phyloP scores from a whole-genome alignment of 2,888 invertebrate species.

The Drosophila neotestacea region DNA sequence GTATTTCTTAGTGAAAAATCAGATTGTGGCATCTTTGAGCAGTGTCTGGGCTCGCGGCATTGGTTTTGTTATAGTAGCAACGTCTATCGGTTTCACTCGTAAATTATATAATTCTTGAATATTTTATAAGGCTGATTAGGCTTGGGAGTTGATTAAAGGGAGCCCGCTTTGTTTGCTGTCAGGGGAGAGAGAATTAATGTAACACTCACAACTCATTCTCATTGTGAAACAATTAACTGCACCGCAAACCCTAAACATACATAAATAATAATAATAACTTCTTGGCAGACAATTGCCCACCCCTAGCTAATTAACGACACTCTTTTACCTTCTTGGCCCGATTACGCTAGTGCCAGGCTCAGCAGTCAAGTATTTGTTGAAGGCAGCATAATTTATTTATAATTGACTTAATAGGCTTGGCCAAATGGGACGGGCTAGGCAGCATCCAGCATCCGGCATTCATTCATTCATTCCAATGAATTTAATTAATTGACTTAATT shows the following conservation, averaged over 20 bases:
- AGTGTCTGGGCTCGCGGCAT: slow-evolving; percentile 36
- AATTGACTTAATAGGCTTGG: slow-evolving; percentile 71
- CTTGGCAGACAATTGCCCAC: slow-evolving; percentile 24
- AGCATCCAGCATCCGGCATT: slow-evolving; percentile 38
- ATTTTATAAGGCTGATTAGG: slow-evolving; percentile 57
- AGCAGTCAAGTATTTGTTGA: slow-evolving; percentile 50
- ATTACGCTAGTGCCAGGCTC: slow-evolving; percentile 30
- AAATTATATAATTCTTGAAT: slow-evolving; percentile 60
- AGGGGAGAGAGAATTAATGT: slow-evolving; percentile 40
- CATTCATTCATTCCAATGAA: slow-evolving; percentile 60
- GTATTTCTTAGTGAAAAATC: background rate
- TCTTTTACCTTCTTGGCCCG: slow-evolving; percentile 8
- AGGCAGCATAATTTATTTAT: slow-evolving; percentile 76
- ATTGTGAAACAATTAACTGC: slow-evolving; percentile 58
- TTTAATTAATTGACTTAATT: slow-evolving; percentile 75
- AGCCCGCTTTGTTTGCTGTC: background rate
- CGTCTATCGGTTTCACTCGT: slow-evolving; percentile 22
- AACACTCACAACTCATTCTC: slow-evolving; percentile 36
- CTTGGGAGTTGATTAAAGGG: slow-evolving; percentile 7
- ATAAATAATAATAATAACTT: slow-evolving; percentile 76
- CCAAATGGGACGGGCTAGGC: slow-evolving; percentile 25
- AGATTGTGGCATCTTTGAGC: slow-evolving; percentile 19
- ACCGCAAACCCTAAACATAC: slow-evolving; percentile 30
- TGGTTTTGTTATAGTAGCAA: slow-evolving; percentile 51
- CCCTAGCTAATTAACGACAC: slow-evolving; percentile 42